Evolutionary conservation across 2,113 vertebrate species (phyloP), one percentile per base, ranked within the genome.

Genomic region (Rostratula benghalensis): DNA sequence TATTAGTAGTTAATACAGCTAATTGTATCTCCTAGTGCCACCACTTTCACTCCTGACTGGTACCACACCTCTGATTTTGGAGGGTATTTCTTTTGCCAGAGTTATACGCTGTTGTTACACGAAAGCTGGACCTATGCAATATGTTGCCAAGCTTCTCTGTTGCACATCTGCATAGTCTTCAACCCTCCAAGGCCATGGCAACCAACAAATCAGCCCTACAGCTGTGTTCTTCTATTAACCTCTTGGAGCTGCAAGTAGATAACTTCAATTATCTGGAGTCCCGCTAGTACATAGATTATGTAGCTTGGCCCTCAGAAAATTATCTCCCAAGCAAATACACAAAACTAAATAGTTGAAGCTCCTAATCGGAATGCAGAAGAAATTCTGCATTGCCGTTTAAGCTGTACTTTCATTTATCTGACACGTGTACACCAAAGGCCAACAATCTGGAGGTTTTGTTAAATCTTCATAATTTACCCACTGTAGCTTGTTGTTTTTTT

Each of bases 401-500:
- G 35, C 43, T 75, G 24, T 82, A 28, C 64, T 87, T 92, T n/a
- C 43, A 33, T 92, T 89, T 75, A 50, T 69, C 43, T 75, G 73
- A 39, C 20, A 33, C 0, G 0, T 53, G 10, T 50, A 23, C 0
- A 1, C 53, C 3, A 2, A 65, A 83, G 54, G 39, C 57, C 88
- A 90, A 24, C 27, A 87, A 31, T 78, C 41, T 64, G 30, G 73
- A 90, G 33, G 7, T 91, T 81, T 90, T 82, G 30, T 76, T 87
- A 73, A 71, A 71, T 91, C 43, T 85, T 67, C 21, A 21, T 79
- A 8, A 16, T 86, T 85, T 90, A 63, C 18, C 17, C 35, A 63
- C 2, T 0, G 3, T 45, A 76, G 13, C 90, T 51, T 78, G 28
- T 43, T 10, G 43, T 13, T 43, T 43, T 43, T 43, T 43, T 30